A percentile compares a stretch with the other conserved stretches of the same genome.
phyloP scores from a whole-genome alignment of 2,113 vertebrate species.

The Cynopterus brachyotis region DNA sequence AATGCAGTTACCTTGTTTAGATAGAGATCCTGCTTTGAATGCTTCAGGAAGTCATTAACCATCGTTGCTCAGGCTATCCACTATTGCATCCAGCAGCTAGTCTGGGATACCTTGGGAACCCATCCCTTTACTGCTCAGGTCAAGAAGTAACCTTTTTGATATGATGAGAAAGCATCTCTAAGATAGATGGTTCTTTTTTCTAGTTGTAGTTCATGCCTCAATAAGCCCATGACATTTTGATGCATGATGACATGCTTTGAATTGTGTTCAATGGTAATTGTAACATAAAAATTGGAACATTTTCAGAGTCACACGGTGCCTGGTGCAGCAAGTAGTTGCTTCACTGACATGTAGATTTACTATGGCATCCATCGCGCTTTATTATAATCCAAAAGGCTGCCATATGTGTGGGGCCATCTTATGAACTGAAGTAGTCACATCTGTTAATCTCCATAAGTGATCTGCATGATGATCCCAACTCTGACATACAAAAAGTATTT shows the following conservation, averaged over 20 bases:
- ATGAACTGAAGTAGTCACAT: neutral
- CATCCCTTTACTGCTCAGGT: neutral
- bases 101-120: neutral
- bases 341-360: neutral
- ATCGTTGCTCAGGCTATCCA: neutral
- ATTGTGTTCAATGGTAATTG: neutral
- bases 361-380: neutral
- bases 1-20: neutral
- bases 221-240: neutral
- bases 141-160: neutral
- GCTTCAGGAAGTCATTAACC: neutral
- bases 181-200: neutral
- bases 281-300: neutral
- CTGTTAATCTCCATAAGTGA: neutral
- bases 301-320: neutral
- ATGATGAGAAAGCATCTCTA: neutral
- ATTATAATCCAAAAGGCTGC: neutral
- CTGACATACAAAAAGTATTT: neutral
- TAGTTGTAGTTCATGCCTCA: neutral
- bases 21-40: neutral
- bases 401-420: neutral
- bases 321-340: neutral
- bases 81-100: neutral
- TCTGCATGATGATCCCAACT: neutral
- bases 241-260: neutral